Conservation (phyloP, 2,113 vertebrate species). For the Aegotheles bennettii region DNA sequence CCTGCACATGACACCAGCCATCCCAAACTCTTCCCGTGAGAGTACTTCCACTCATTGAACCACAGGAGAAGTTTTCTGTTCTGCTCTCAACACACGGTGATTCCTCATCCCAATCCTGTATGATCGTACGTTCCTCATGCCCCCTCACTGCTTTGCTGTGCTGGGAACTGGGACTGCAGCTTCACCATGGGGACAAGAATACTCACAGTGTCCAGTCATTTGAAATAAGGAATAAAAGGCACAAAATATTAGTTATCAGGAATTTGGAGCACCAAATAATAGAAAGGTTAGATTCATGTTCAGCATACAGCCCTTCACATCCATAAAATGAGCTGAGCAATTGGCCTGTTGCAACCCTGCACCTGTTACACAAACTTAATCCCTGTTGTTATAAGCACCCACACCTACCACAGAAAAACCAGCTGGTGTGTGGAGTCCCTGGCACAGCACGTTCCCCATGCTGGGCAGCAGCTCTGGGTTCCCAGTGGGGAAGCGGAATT, state of each 20-base stretch:
- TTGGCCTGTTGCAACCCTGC: background rate
- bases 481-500: background rate
- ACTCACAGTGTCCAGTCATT: background rate
- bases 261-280: background rate
- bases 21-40: background rate
- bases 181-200: background rate
- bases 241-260: background rate
- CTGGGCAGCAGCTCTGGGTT: background rate
- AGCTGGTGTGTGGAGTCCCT: background rate
- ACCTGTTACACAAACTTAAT: background rate
- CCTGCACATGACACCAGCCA: background rate
- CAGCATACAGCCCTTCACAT: background rate
- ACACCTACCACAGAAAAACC: background rate
- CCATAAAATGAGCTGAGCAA: background rate
- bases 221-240: background rate
- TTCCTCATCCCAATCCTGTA: background rate
- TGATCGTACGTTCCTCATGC: background rate
- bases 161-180: background rate
- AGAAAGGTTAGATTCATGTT: background rate
- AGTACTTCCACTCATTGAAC: background rate
- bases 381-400: background rate
- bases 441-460: rapidly evolving
- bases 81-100: rapidly evolving
- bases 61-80: background rate
- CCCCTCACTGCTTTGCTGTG: background rate